These are phyloP conservation scores for Rotaria magnacalcarata DNA, from an alignment of 2,888 invertebrate genomes.

Conservation along the genomic window DNA sequence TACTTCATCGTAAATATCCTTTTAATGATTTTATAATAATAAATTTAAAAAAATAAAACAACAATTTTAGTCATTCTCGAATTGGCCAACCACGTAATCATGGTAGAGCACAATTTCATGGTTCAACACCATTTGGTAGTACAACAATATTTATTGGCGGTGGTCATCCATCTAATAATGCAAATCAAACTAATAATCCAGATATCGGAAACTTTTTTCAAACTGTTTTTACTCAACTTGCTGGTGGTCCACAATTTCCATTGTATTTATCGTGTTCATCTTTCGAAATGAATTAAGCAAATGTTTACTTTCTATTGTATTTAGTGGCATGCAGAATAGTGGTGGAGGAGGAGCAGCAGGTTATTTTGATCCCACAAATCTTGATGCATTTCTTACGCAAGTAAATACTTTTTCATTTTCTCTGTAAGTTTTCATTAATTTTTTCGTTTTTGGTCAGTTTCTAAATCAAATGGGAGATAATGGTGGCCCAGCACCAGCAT, in stretches of 20 bases:
- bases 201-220: neutral
- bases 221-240: neutral
- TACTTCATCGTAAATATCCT: neutral
- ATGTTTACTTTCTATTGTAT: neutral
- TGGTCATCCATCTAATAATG: neutral
- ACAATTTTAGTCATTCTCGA: neutral
- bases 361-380: neutral
- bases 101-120: neutral
- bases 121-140: neutral
- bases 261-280: neutral
- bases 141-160: neutral
- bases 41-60: no score
- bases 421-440: neutral
- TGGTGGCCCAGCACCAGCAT: constrained; percentile 42
- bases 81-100: neutral
- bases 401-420: neutral
- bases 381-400: constrained; percentile 20
- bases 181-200: neutral
- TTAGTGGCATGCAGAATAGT: neutral
- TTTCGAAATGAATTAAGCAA: no score
- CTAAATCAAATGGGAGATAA: constrained; percentile 44
- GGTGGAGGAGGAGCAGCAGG: neutral
- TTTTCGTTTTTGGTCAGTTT: constrained; percentile 31
- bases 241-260: neutral
- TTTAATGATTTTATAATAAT: no score